Base-by-base conservation (phyloP, 2,888 invertebrate species). In the Troides oblongomaculatus region DNA sequence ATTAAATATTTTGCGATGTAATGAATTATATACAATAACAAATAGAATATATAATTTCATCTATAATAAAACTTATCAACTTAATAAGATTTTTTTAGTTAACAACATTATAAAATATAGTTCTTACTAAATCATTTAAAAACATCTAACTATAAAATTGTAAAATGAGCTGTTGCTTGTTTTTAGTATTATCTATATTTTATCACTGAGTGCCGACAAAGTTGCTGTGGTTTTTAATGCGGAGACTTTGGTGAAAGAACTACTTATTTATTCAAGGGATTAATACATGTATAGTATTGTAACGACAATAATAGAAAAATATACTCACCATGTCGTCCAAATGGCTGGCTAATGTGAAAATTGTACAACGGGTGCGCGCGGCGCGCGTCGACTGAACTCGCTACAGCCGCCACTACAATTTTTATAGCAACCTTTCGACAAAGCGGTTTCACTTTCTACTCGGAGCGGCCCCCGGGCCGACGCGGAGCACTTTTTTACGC, bases 361-460 rank as follows among this genome's bases (percentile, higher is more conserved):
- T 79, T 77, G 78, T 80, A 74, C 75, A 80, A 77, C 78, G 77
- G 78, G 81, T 73, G 77, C 79, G 80, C 84, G 82, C 76, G 74
- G 65, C 84, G 81, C 81, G 81, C 83, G 76, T 81, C 83, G 81
- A 91, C 90, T 91, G 90, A 88, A 81, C 86, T 81, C 80, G 83
- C 77, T 74, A 74, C 74, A 76, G 75, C 66, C 69, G 78, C 73
- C 81, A 84, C 85, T 82, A 89, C 90, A 88, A 88, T 86, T 90
- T 91, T 90, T 92, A 92, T 91, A 92, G 84, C 83, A 81, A 83
- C 81, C 83, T 82, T 81, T 81, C 82, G 79, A 81, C 82, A 77
- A 78, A 80, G 80, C 79, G 79, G 88, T 91, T 91, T 92, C 92
- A 92, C 92, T 92, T 92, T 92, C 92, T 90, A 90, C 86, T 80